phyloP scores from a whole-genome alignment of 1,140 invertebrate species.

The Drosophila bifasciata region DNA sequence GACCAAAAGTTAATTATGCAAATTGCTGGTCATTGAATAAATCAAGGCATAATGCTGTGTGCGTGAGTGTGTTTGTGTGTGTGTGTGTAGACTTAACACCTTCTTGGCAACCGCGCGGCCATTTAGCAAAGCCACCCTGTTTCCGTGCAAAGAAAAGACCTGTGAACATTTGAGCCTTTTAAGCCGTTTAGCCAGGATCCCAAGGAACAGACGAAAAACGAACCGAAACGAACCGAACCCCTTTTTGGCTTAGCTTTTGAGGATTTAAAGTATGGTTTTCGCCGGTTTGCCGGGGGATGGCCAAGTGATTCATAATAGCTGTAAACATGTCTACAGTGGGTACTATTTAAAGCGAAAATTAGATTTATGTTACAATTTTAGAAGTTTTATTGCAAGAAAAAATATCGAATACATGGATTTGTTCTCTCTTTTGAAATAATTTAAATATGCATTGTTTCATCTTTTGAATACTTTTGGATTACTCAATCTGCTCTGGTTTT shows the following conservation, averaged over 20 bases:
- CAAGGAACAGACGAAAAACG: constrained; percentile 49
- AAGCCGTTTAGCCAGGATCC: constrained; percentile 62
- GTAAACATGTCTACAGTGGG: constrained; percentile 42
- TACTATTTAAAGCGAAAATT: background rate
- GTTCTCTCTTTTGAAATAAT: too few relatives aligned
- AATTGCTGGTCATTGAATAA: constrained; percentile 15
- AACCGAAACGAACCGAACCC: constrained; percentile 36
- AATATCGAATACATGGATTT: too few relatives aligned
- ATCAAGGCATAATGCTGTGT: constrained; percentile 6
- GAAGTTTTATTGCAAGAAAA: too few relatives aligned
- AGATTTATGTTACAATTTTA: constrained; percentile 6
- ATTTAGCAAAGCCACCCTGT: too few relatives aligned
- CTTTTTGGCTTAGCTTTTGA: constrained; percentile 36
- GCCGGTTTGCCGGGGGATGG: constrained; percentile 28
- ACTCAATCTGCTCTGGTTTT: too few relatives aligned
- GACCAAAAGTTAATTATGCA: constrained; percentile 33
- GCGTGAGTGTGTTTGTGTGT: constrained; percentile 6
- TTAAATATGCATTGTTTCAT: too few relatives aligned
- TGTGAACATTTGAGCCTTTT: constrained; percentile 59
- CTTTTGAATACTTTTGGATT: too few relatives aligned
- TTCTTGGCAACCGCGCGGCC: constrained; percentile 35
- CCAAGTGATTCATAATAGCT: constrained; percentile 44
- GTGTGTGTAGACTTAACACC: constrained; percentile 39
- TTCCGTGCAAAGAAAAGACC: constrained; percentile 39
- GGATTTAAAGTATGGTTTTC: constrained; percentile 49